Conservation (phyloP, 2,113 vertebrate genomes). For the Labeo catla region DNA sequence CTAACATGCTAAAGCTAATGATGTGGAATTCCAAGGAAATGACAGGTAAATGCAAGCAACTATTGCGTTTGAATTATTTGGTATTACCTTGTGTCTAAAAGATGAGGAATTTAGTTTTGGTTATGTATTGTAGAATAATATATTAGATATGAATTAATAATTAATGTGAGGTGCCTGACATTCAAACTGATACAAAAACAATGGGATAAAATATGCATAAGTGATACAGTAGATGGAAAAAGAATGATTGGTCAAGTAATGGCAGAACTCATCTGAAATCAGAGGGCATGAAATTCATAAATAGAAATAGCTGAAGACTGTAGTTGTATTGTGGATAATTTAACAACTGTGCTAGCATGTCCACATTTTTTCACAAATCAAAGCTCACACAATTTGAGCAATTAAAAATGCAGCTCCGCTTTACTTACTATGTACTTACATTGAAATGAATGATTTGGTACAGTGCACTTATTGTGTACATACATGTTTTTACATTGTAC, state of each 20-base stretch:
- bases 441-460: no score
- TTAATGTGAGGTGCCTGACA: neutral
- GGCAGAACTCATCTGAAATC: neutral
- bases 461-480: no score
- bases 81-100: neutral
- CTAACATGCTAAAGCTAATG: neutral
- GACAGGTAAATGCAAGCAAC: neutral
- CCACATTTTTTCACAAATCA: neutral
- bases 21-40: neutral
- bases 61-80: conserved; percentile 49
- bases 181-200: conserved; percentile 37
- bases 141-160: conserved; percentile 36
- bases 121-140: conserved; percentile 40
- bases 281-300: conserved; percentile 15
- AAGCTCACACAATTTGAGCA: neutral
- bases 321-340: neutral
- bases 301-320: neutral
- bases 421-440: no score
- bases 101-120: conserved; percentile 26
- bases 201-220: neutral
- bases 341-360: neutral
- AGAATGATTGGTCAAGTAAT: neutral
- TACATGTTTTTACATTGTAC: no score
- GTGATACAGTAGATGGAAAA: neutral
- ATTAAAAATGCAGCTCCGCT: neutral